phyloP scores from a whole-genome alignment of 2,888 invertebrate genomes.

The Leucoma salicis region DNA sequence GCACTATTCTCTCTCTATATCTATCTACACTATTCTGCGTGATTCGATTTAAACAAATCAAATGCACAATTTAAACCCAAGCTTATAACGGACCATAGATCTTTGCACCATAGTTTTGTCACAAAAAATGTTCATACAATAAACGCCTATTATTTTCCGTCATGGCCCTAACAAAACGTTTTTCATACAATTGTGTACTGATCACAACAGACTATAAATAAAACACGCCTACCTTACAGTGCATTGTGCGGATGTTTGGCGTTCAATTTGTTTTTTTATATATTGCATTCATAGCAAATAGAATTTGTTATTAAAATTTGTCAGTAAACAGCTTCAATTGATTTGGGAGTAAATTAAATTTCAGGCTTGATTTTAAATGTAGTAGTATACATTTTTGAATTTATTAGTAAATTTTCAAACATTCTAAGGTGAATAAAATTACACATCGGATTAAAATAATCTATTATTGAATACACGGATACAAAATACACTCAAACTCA shows the following conservation, averaged over 20 bases:
- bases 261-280: background rate
- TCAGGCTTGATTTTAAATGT: too few relatives aligned
- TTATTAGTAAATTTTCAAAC: too few relatives aligned
- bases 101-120: slow-evolving; percentile 16
- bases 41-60: background rate
- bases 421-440: too few relatives aligned
- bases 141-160: slow-evolving; percentile 47
- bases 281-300: background rate
- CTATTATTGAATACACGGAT: too few relatives aligned
- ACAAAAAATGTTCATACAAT: slow-evolving; percentile 38
- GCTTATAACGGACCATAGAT: slow-evolving; percentile 15
- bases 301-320: background rate
- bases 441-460: too few relatives aligned
- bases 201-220: slow-evolving; percentile 73
- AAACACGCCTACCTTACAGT: slow-evolving; percentile 61
- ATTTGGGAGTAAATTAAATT: too few relatives aligned
- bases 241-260: slow-evolving; percentile 21
- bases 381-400: too few relatives aligned
- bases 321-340: background rate
- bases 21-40: too few relatives aligned
- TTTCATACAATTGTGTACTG: slow-evolving; percentile 55
- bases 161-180: slow-evolving; percentile 42
- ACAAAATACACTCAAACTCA: too few relatives aligned
- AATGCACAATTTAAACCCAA: background rate
- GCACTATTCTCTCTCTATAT: too few relatives aligned